Percentiles rank a stretch among this genome's conserved stretches.
Conservation (phyloP, 1,140 invertebrate species). For the silkworm (Bombyx mori) region ASM3026992v2 NC_085108.1:7227001-7227500, state of each 20-base stretch:
- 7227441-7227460: no score
- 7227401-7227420: no score
- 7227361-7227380: not conserved
- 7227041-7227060: not conserved
- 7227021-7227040: no score
- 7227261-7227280: constrained; percentile 16
- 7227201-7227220: not conserved
- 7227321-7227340: constrained; percentile 2
- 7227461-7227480: no score
- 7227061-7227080: not conserved
- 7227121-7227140: no score
- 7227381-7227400: not conserved
- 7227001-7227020: constrained; percentile 1
- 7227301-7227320: constrained; percentile 4
- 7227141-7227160: not conserved
- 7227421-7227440: no score
- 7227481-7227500: no score
- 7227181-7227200: not conserved
- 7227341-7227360: not conserved
- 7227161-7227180: not conserved
- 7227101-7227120: not conserved
- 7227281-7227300: constrained; percentile 4
- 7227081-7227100: not conserved
- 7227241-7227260: constrained; percentile 17
- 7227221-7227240: constrained; percentile 9